These are phyloP conservation scores for Dorcus parallelipipedus DNA, from an alignment of 2,888 invertebrate genomes.

Conservation along the genomic window DNA sequence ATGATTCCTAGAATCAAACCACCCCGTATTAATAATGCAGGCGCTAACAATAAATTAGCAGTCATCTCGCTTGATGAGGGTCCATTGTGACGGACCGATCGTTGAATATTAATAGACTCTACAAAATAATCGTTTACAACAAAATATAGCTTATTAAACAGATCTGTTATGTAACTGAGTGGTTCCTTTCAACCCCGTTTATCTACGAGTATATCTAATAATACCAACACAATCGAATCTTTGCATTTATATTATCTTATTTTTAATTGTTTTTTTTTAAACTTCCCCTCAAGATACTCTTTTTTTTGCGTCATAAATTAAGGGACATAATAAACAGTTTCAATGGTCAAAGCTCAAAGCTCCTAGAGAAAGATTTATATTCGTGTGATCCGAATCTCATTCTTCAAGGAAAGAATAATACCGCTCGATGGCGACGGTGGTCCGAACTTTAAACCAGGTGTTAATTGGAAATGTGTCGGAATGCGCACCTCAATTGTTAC, in stretches of 20 bases:
- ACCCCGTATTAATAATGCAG: constrained; percentile 27
- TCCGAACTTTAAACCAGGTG: constrained; percentile 35
- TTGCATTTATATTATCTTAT: background rate
- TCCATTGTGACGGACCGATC: constrained; percentile 8
- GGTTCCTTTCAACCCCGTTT: background rate
- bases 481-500: constrained; percentile 41
- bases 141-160: constrained; percentile 2
- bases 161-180: background rate
- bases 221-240: background rate
- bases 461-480: constrained; percentile 46
- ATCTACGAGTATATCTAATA: background rate
- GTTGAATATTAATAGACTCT: constrained; percentile 2
- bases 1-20: constrained; percentile 20
- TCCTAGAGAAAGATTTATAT: too few relatives aligned
- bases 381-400: too few relatives aligned
- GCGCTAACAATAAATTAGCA: constrained; percentile 31
- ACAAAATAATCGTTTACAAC: background rate
- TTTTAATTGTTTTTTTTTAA: too few relatives aligned
- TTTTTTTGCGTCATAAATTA: too few relatives aligned
- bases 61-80: constrained; percentile 23
- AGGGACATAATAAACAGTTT: too few relatives aligned
- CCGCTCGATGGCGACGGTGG: background rate
- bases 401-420: too few relatives aligned
- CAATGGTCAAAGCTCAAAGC: too few relatives aligned
- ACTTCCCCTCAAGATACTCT: too few relatives aligned